Percentiles rank a stretch among this genome's conserved stretches.
Evolutionary conservation across 2,797 vertebrate genomes (phyloP).

Genomic region (Lagocephalus sceleratus): DNA sequence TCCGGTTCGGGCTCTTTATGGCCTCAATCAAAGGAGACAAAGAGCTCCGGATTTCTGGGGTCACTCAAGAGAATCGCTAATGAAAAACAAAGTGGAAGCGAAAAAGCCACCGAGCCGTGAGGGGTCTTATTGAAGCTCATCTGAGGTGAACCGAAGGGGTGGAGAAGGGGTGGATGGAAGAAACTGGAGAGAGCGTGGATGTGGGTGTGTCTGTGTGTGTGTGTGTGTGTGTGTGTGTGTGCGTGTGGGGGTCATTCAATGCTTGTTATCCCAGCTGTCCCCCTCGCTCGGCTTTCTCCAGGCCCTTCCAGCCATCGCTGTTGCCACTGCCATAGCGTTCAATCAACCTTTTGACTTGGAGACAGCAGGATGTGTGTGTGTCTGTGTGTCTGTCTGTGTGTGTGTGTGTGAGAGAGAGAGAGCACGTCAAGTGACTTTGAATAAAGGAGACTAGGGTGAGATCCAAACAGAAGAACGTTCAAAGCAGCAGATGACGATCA

Average conservation of each 20-base stretch:
- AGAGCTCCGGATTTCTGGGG: conserved; percentile 38
- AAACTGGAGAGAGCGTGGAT: conserved; percentile 38
- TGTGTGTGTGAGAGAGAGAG: conserved; percentile 33
- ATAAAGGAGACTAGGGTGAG: conserved; percentile 58
- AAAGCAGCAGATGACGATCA: conserved; percentile 2
- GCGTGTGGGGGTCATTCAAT: conserved; percentile 70
- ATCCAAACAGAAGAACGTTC: conserved; percentile 19
- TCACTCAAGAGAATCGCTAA: conserved; percentile 59
- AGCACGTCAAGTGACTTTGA: conserved; percentile 73
- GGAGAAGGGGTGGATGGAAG: conserved; percentile 15
- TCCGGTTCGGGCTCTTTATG: conserved; percentile 39
- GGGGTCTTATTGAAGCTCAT: conserved; percentile 62
- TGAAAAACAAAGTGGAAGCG: conserved; percentile 65
- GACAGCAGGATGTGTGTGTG: conserved; percentile 41
- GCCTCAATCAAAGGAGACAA: conserved; percentile 53
- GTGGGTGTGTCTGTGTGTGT: background rate
- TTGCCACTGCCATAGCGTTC: conserved; percentile 84
- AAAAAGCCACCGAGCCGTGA: conserved; percentile 62
- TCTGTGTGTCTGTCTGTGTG: conserved; percentile 36
- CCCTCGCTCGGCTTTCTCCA: conserved; percentile 74
- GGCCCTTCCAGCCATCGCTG: conserved; percentile 80
- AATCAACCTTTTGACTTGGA: conserved; percentile 81
- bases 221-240: too few species aligned
- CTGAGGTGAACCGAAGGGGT: conserved; percentile 57
- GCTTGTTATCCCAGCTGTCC: conserved; percentile 74